Evolutionary conservation across 2,113 vertebrate species (phyloP).

Genomic region (Nothoprocta perdicaria): DNA sequence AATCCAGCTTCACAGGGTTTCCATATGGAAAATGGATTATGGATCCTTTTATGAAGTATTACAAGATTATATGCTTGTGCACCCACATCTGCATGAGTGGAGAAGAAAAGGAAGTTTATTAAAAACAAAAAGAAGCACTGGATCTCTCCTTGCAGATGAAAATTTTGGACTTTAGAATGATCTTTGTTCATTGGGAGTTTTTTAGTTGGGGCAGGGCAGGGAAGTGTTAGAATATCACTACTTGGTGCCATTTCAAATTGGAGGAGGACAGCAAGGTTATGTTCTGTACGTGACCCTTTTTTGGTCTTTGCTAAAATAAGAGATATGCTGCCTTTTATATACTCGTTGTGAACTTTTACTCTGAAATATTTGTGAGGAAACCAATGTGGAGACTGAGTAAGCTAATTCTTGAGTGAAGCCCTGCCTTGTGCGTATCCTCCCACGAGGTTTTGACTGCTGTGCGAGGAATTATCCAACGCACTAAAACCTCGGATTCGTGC

Average conservation of each 20-base stretch:
- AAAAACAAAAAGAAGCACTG: background rate
- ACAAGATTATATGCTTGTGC: background rate
- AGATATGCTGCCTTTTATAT: slow-evolving; percentile 67
- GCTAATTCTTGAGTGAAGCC: slow-evolving; percentile 1
- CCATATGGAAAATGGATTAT: background rate
- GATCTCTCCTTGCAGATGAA: background rate
- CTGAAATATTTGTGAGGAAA: slow-evolving; percentile 25
- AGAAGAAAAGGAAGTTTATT: background rate
- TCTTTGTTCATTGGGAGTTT: background rate
- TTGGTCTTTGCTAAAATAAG: background rate
- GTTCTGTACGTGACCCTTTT: slow-evolving; percentile 17
- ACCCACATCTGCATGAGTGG: background rate
- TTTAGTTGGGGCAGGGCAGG: background rate
- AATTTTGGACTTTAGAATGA: slow-evolving; percentile 15
- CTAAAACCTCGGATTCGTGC: slow-evolving; percentile 17
- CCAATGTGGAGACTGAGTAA: slow-evolving; percentile 20
- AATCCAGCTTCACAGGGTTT: background rate
- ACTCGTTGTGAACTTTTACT: background rate
- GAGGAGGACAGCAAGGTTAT: background rate
- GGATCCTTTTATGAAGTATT: background rate
- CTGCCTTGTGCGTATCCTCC: background rate
- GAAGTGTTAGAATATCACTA: background rate
- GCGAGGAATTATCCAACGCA: background rate
- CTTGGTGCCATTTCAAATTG: slow-evolving; percentile 10
- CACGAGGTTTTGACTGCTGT: slow-evolving; percentile 3